Evolutionary conservation across 2,113 vertebrate genomes (phyloP).

Genomic region (Bubalus kerabau): DNA sequence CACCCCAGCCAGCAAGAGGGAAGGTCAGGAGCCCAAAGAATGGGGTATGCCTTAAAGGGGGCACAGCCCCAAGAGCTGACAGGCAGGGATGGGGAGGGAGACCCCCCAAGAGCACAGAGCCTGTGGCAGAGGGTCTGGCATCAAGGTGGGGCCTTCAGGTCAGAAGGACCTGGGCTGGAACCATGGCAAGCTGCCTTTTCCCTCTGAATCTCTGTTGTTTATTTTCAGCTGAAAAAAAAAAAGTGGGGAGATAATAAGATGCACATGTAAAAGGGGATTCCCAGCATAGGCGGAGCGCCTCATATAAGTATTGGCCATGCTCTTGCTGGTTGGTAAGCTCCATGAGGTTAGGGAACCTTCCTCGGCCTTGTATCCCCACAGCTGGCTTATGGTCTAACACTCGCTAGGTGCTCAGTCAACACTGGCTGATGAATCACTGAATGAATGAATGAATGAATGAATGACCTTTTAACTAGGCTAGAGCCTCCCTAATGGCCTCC

Average conservation of each 20-base stretch:
- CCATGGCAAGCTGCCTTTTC: neutral
- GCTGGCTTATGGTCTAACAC: neutral
- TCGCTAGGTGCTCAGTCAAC: neutral
- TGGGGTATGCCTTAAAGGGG: accelerated
- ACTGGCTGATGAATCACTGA: neutral
- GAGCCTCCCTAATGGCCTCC: neutral
- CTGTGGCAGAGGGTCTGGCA: accelerated
- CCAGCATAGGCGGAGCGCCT: neutral
- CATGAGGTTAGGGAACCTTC: neutral
- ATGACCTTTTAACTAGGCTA: neutral
- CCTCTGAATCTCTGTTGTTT: neutral
- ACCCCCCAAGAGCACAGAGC: neutral
- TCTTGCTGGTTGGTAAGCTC: neutral
- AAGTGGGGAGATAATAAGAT: neutral
- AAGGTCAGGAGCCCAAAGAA: neutral
- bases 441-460: neutral
- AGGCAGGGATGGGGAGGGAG: neutral
- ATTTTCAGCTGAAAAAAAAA: neutral
- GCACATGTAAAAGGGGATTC: neutral
- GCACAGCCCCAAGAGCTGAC: neutral
- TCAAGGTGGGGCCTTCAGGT: neutral
- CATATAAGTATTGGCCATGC: neutral
- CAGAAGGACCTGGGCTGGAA: neutral
- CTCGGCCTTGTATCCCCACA: neutral
- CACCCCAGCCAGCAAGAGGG: neutral